A percentile compares a stretch with the other conserved stretches of the same genome.
Conservation (phyloP, 2,113 vertebrate species). For the Dendropsophus ebraccatus region DNA sequence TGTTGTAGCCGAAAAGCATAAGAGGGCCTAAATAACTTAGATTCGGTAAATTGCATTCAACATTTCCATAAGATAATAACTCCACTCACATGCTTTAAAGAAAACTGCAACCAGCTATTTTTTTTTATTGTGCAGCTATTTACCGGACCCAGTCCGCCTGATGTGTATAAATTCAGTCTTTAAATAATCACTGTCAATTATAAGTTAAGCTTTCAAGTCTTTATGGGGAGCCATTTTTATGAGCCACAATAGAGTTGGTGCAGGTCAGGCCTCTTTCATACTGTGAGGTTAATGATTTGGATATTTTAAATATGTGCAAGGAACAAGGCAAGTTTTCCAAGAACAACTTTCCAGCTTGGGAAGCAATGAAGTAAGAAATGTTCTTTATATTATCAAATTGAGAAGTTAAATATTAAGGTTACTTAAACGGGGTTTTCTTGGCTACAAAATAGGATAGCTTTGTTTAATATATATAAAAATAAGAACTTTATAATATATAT, state of each 20-base stretch:
- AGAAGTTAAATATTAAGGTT: background rate
- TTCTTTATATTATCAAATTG: background rate
- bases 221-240: conserved; percentile 5
- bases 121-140: background rate
- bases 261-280: background rate
- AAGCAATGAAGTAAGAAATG: background rate
- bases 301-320: conserved; percentile 1
- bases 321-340: background rate
- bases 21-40: conserved; percentile 25
- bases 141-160: background rate
- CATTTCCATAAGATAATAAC: background rate
- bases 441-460: background rate
- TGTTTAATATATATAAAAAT: no score
- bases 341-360: background rate
- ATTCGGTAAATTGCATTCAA: conserved; percentile 25
- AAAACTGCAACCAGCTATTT: background rate
- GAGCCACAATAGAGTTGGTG: background rate
- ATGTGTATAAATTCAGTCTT: background rate
- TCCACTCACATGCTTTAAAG: background rate
- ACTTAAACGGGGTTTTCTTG: background rate
- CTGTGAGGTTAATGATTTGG: conserved; percentile 12
- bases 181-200: conserved; percentile 9
- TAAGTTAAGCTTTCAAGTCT: conserved; percentile 2
- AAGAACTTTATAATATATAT: no score
- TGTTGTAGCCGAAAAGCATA: conserved; percentile 31